Evolutionary conservation across 2,888 invertebrate species (phyloP), one percentile per base, ranked within the genome.

Genomic region (Volucella inanis): DNA sequence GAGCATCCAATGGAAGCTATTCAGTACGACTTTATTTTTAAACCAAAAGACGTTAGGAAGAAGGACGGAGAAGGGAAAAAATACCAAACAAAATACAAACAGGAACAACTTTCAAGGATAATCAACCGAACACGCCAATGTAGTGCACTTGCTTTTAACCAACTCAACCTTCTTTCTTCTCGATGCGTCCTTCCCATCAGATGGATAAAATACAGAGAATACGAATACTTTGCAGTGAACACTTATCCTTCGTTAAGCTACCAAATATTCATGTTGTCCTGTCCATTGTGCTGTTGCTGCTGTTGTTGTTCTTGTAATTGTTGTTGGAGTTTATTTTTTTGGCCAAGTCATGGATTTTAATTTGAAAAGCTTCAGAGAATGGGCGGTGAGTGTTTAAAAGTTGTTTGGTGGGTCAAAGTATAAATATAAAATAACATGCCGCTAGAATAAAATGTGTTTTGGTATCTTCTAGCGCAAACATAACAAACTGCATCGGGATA

Each of bases 101-200:
- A 31, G 74, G 50, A 47, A 78, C 50, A 83, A 84, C 47, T 79
- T 79, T 84, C 57, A 79, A 70, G 83, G 79, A 84, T 84, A 84
- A 84, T 84, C 83, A 84, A 79, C 79, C 70, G 75, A 84, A 79
- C 83, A 84, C 64, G 75, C 83, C 83, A 78, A 83, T 83, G 83
- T 49, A 70, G 74, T 50, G 47, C 62, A 52, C 38, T 39, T 22
- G 22, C 74, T 50, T 18, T 61, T 72, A 82, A 82, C 55, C 47
- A 77, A 78, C 52, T 68, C 64, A 61, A 64, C 22, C 41, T 31
- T 43, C 49, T 55, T 31, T 31, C 31, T 31, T 31, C 31, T 31
- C 31, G 31, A 31, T 6, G 31, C 31, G 31, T 6, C 31, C 6
- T 64, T 14, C 14, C 11, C 67, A 70, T 49, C 31, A 49, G 31